These are phyloP conservation scores for Pterophyllum scalare DNA, from an alignment of 2,113 vertebrate species.

Conservation along the genomic window DNA sequence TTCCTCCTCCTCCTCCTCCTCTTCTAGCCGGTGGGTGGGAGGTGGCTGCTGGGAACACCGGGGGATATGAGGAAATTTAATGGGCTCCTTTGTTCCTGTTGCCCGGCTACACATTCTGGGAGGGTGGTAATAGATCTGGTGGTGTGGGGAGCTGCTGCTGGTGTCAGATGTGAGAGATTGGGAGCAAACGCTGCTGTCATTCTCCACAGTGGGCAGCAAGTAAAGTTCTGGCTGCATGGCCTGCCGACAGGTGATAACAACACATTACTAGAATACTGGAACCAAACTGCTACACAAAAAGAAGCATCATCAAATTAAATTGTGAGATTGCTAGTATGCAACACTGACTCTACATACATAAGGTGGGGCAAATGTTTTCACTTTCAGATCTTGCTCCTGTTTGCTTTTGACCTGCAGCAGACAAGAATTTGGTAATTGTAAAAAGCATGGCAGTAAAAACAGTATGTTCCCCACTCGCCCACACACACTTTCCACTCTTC, in stretches of 20 bases:
- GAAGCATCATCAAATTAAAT: background rate
- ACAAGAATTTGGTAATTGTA: constrained; percentile 10
- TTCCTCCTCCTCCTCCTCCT: constrained; percentile 43
- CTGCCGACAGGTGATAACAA: constrained; percentile 70
- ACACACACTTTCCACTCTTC: constrained; percentile 22
- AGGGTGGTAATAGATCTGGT: constrained; percentile 55
- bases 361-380: constrained; percentile 90
- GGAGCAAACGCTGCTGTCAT: constrained; percentile 79
- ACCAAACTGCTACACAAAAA: rapidly evolving
- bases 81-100: constrained; percentile 70
- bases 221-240: constrained; percentile 91
- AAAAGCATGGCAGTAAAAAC: constrained; percentile 33
- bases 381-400: constrained; percentile 90
- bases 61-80: constrained; percentile 77
- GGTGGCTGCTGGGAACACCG: constrained; percentile 70
- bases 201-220: constrained; percentile 83
- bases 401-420: constrained; percentile 86
- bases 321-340: background rate
- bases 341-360: constrained; percentile 82
- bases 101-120: constrained; percentile 59
- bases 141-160: constrained; percentile 62
- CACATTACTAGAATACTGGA: background rate
- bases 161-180: constrained; percentile 76
- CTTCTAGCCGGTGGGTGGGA: constrained; percentile 50
- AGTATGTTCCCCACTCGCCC: background rate